These are phyloP conservation scores for Leptinotarsa lineolata DNA, from an alignment of 1,140 invertebrate genomes.

Conservation along the genomic window DNA sequence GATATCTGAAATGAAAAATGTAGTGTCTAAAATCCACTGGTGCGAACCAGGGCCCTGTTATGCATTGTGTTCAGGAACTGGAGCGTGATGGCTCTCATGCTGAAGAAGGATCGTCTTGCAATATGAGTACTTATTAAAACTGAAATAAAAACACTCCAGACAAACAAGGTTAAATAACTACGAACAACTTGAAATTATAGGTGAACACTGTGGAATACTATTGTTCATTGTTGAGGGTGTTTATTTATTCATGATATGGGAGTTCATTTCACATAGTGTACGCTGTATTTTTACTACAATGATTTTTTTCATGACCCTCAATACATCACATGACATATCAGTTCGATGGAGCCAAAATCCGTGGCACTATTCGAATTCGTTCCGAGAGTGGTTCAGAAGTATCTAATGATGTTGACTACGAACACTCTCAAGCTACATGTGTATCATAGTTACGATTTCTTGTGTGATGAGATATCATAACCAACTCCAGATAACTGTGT, in stretches of 20 bases:
- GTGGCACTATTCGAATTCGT: too few species aligned
- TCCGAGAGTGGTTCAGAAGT: too few species aligned
- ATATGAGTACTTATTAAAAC: slow-evolving; percentile 17
- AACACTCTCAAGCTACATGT: too few species aligned
- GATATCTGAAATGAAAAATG: slow-evolving; percentile 19
- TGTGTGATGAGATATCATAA: too few species aligned
- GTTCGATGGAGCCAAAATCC: too few species aligned
- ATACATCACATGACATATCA: too few species aligned
- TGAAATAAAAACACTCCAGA: slow-evolving; percentile 1
- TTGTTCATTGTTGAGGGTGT: slow-evolving; percentile 5
- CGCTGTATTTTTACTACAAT: too few species aligned
- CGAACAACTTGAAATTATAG: not conserved
- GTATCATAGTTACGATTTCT: too few species aligned
- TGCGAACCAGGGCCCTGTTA: slow-evolving; percentile 19
- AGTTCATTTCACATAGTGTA: too few species aligned
- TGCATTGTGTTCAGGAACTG: slow-evolving; percentile 20
- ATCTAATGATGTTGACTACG: too few species aligned
- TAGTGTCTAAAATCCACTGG: slow-evolving; percentile 20
- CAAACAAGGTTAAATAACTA: slow-evolving; percentile 13
- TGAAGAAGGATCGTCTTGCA: slow-evolving; percentile 4
- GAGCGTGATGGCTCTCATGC: slow-evolving; percentile 14
- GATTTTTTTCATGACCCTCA: too few species aligned
- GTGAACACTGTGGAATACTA: not conserved
- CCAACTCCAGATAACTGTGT: too few species aligned
- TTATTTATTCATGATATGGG: not conserved